phyloP scores from a whole-genome alignment of 2,888 invertebrate genomes.

The Drosophila meridionalis region DNA sequence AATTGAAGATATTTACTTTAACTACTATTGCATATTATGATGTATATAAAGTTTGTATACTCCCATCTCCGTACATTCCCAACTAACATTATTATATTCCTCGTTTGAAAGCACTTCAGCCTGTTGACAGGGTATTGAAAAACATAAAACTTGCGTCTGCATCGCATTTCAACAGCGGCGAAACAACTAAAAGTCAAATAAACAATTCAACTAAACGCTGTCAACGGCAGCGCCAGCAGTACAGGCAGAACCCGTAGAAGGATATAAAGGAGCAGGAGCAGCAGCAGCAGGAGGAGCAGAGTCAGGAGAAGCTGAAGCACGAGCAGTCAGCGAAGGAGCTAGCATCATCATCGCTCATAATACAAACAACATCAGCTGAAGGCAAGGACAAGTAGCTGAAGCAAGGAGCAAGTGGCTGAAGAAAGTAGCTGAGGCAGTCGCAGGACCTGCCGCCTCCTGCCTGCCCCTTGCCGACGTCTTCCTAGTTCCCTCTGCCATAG shows the following conservation, averaged over 20 bases:
- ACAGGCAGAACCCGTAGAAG: not conserved
- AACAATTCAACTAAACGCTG: slow-evolving; percentile 80
- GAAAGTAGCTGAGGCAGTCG: slow-evolving; percentile 8
- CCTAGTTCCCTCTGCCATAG: slow-evolving; percentile 47
- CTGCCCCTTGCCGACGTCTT: not conserved
- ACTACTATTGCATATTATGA: not conserved
- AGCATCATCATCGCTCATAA: slow-evolving; percentile 66
- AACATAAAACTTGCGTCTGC: slow-evolving; percentile 36
- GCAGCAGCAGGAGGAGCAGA: slow-evolving; percentile 1
- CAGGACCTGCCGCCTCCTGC: slow-evolving; percentile 9
- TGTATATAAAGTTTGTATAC: not conserved
- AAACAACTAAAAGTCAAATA: slow-evolving; percentile 81
- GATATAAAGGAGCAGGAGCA: not conserved
- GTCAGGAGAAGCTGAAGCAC: not conserved
- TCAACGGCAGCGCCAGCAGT: slow-evolving; percentile 48
- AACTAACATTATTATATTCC: not conserved
- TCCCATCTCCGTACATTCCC: too few relatives aligned
- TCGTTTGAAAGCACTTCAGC: not conserved
- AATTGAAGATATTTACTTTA: not conserved
- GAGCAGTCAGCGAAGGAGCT: slow-evolving; percentile 15
- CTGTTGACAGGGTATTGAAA: slow-evolving; percentile 34
- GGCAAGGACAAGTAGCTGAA: slow-evolving; percentile 32
- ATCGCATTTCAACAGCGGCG: slow-evolving; percentile 62
- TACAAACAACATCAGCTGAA: slow-evolving; percentile 38
- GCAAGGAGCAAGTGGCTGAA: not conserved